These are phyloP conservation scores for Rhipidura dahli DNA, from an alignment of 2,113 vertebrate species.

Conservation along the genomic window DNA sequence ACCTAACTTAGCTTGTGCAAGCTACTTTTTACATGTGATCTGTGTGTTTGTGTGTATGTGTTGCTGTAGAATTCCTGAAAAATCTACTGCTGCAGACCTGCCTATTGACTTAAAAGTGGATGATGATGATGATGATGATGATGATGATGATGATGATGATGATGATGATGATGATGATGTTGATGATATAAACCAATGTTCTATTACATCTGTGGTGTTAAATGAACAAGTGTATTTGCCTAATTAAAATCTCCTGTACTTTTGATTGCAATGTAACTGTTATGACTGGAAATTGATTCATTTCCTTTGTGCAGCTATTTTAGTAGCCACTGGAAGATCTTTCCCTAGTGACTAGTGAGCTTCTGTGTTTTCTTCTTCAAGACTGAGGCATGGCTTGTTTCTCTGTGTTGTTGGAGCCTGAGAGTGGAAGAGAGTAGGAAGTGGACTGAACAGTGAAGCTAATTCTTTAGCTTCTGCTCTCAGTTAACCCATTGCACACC, in stretches of 20 bases:
- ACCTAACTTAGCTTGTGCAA: conserved; percentile 42
- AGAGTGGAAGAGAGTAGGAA: not conserved
- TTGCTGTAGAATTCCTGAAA: not conserved
- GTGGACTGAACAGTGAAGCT: not conserved
- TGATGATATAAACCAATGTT: not conserved
- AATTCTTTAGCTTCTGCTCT: not conserved
- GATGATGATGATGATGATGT: no score
- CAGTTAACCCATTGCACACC: not conserved
- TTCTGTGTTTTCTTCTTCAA: not conserved
- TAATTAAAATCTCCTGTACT: not conserved
- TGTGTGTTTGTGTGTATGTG: conserved; percentile 39
- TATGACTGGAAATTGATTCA: conserved; percentile 2
- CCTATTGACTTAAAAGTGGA: not conserved
- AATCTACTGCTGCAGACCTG: not conserved
- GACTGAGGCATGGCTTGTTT: not conserved
- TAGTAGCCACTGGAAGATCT: not conserved
- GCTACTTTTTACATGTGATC: conserved; percentile 38
- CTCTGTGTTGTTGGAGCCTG: not conserved
- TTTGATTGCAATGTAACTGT: conserved; percentile 14
- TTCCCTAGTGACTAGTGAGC: not conserved
- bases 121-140: not conserved
- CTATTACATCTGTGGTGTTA: not conserved
- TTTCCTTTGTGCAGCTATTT: not conserved
- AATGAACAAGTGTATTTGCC: not conserved
- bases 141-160: not conserved